phyloP scores from a whole-genome alignment of 1,140 invertebrate genomes.

The Bombus terrestris region DNA sequence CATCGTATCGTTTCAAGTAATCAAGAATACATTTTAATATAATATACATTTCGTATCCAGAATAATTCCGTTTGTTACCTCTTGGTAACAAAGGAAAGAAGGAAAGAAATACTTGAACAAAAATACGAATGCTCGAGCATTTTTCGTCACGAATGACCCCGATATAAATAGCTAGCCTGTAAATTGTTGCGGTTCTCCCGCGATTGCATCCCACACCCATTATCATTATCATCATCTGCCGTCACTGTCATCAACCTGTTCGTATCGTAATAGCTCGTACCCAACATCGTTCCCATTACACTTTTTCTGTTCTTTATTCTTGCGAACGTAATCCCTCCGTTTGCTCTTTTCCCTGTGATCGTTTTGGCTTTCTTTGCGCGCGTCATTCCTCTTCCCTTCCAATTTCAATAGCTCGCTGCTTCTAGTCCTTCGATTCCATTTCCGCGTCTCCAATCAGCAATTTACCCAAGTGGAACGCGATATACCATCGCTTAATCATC shows the following conservation, averaged over 20 bases:
- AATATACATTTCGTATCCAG: neutral
- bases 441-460: slow-evolving; percentile 41
- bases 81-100: neutral
- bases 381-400: neutral
- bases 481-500: slow-evolving; percentile 46
- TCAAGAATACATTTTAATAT: slow-evolving; percentile 2
- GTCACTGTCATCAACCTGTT: neutral
- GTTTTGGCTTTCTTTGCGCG: neutral
- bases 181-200: neutral
- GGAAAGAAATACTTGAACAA: neutral
- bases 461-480: slow-evolving; percentile 42
- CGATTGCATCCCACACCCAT: neutral
- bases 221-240: neutral
- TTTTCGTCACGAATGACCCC: neutral
- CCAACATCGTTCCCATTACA: neutral
- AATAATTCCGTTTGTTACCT: neutral
- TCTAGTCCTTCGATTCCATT: slow-evolving; percentile 37
- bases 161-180: neutral
- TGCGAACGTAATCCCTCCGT: slow-evolving; percentile 2
- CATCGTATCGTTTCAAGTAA: neutral
- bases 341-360: no score
- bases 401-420: neutral
- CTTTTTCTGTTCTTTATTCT: neutral
- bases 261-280: neutral
- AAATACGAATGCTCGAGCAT: neutral